Evolutionary conservation across 1,140 invertebrate species (phyloP).

Genomic region (Atopsyche davidsoni): DNA sequence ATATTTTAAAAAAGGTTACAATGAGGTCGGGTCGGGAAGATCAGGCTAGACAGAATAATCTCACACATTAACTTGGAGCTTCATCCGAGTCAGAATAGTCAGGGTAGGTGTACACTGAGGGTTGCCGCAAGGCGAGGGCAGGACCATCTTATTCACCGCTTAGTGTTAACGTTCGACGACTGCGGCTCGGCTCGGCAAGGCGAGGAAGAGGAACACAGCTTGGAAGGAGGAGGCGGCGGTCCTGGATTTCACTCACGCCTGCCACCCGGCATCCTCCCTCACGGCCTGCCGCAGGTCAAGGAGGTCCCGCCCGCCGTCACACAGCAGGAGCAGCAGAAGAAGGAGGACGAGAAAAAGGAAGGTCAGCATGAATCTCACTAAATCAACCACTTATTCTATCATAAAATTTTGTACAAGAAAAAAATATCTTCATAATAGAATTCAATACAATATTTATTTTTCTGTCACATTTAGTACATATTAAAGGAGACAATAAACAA

Average conservation of each 20-base stretch:
- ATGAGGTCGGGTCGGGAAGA: too few species aligned
- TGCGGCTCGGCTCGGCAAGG: conserved; percentile 60
- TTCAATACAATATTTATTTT: too few species aligned
- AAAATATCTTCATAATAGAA: too few species aligned
- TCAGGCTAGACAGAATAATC: too few species aligned
- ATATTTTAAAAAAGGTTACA: too few species aligned
- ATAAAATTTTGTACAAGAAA: too few species aligned
- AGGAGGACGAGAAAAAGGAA: conserved; percentile 64
- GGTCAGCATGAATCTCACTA: too few species aligned
- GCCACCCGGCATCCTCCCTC: conserved; percentile 84
- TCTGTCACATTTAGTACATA: too few species aligned
- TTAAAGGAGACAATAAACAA: background rate
- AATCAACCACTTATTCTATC: too few species aligned
- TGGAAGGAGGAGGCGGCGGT: conserved; percentile 41
- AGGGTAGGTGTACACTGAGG: conserved; percentile 10
- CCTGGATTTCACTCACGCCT: conserved; percentile 75
- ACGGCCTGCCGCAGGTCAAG: conserved; percentile 90
- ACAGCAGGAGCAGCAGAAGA: conserved; percentile 65
- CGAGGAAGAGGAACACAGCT: conserved; percentile 87
- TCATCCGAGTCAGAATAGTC: conserved; percentile 1
- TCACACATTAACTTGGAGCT: too few species aligned
- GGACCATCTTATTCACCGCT: conserved; percentile 75
- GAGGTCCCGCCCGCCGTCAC: conserved; percentile 88
- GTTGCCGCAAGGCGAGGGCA: conserved; percentile 28
- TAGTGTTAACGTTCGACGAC: conserved; percentile 99